Base-by-base conservation (phyloP, 2,888 invertebrate genomes). In the Oscheius sp. region DNA sequence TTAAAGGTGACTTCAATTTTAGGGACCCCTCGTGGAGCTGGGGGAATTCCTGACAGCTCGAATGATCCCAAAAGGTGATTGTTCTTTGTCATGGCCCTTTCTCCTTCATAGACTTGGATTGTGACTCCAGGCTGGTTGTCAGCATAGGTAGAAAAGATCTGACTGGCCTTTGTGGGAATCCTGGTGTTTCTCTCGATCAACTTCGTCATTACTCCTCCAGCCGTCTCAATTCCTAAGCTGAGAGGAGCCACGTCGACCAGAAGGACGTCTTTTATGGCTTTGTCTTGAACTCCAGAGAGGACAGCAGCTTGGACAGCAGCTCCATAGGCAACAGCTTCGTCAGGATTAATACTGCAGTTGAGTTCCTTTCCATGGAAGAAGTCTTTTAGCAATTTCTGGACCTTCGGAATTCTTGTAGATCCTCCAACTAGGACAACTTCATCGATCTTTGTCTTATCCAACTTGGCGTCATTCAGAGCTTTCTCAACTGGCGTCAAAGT, bases 401-500 rank as follows among this genome's bases (percentile, higher is more conserved):
- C 94, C 91, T 96, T 97, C 70, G 97, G 98, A 88, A 98, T 97
- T 90, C 97, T 93, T 29, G 97, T 97, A 53, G 96, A 97, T 61
- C 95, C 96, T 82, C 96, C 96, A 71, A 91, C 91, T 63, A 91
- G 84, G 69, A 91, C 96, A 93, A 91, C 68, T 35, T 78, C 77
- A 49, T 78, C 74, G 49, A 82, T 76, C 68, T 72, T 73, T 0
- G 92, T 91, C 90, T 97, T 97, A 91, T 96, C 95, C 93, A 97
- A 92, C 90, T 96, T 96, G 76, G 97, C 96, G 89, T 98, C 97
- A 76, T 95, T 92, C 72, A 98, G 91, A 3, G 96, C 93, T 91
- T 96, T 96, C 90, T 98, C 96, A 0, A 98, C 97, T 3, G 96
- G 96, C 88, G 96, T 95, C 92, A 99, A 92, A 76, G 97, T 97